Evolutionary conservation across 2,888 invertebrate species (phyloP).

Genomic region (Drosophila falleni): DNA sequence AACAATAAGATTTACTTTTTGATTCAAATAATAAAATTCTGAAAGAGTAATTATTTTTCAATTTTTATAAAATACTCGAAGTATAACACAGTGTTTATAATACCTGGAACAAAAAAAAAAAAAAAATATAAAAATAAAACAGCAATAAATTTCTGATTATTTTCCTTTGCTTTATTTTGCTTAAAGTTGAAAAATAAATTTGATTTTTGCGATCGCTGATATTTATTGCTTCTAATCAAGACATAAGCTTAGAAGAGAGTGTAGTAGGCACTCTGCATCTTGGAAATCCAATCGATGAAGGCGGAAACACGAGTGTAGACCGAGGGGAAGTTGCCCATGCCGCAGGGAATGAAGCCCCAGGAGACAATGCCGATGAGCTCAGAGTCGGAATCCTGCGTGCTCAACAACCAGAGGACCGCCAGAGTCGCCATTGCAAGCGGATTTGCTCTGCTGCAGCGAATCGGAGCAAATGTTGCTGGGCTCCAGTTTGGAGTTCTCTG

Average conservation of each 20-base stretch:
- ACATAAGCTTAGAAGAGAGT: slow-evolving; percentile 55
- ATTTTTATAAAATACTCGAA: too few relatives aligned
- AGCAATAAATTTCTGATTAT: too few relatives aligned
- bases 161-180: too few relatives aligned
- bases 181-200: neutral
- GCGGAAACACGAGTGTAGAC: slow-evolving; percentile 86
- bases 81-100: too few relatives aligned
- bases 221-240: neutral
- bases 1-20: too few relatives aligned
- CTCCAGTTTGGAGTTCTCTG: slow-evolving; percentile 72
- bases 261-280: slow-evolving; percentile 71
- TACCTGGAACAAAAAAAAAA: too few relatives aligned
- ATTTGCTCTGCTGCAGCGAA: slow-evolving; percentile 84
- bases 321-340: slow-evolving; percentile 83
- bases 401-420: slow-evolving; percentile 83
- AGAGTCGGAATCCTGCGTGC: slow-evolving; percentile 35
- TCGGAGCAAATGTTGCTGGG: slow-evolving; percentile 85
- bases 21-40: too few relatives aligned
- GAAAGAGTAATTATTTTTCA: too few relatives aligned
- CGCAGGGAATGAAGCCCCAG: slow-evolving; percentile 86
- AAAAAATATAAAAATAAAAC: too few relatives aligned
- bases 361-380: slow-evolving; percentile 86
- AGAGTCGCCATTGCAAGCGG: slow-evolving; percentile 86
- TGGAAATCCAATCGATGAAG: slow-evolving; percentile 84
- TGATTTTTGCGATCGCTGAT: neutral